Base-by-base conservation (phyloP, 2,888 invertebrate genomes). In the Parnassius orleans region DNA sequence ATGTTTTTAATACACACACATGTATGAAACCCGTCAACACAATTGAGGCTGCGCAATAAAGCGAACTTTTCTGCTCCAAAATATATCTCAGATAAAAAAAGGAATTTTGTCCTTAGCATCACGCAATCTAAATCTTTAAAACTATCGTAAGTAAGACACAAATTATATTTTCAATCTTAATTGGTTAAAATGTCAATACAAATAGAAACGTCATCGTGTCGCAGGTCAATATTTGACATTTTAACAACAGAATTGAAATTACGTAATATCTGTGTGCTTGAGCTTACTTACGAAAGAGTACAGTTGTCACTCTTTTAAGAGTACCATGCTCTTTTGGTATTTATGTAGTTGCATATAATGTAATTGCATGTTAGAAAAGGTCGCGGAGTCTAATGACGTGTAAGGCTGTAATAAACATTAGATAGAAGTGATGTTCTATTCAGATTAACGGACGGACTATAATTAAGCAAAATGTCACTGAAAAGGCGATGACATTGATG, bases 221-320 rank as follows among this genome's bases (percentile, higher is more conserved):
- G 81, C 77, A 78, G 89, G 90, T 90, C 87, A 90, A 80, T 81
- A 82, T 88, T 85, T 89, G 88, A 82, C 89, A 90, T 90, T 91
- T 88, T 75, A 78, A 76, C 71, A 71, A 71, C 74, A 76, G 74
- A 78, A 78, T 76, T 78, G 65, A 72, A 75, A 79, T 87, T 83
- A 84, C 72, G 80, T 83, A 85, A 86, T 70, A n/a, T 46, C 52
- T 64, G 74, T 66, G 55, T 67, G 70, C 69, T 59, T 55, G 46
- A 42, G 57, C 50, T 53, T 53, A 58, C 50, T 86, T 84, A 75
- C 81, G 78, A 84, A 86, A 87, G 73, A 69, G 71, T 69, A 70
- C 58, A 79, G 76, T 80, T 82, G 84, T 85, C 83, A 82, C 78
- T 82, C 69, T 64, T 48, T 5, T 33, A 19, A 19, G 19, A 19